A percentile compares a stretch with the other conserved stretches of the same genome.
Conservation (phyloP, 2,797 vertebrate species). For the Sarcophilus harrisii region DNA sequence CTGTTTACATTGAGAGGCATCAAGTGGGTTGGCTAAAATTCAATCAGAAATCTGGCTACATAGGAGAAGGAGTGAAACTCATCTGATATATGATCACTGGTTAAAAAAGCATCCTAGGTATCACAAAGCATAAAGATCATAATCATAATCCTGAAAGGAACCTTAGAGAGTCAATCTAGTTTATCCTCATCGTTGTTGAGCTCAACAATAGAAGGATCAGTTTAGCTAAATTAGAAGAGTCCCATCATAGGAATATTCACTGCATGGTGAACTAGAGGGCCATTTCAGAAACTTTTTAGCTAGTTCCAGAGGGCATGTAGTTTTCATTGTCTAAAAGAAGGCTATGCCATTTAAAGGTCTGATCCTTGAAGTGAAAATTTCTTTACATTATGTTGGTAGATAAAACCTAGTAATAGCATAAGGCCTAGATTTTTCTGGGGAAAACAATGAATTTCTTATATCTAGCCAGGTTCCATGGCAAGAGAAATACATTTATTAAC, state of each 20-base stretch:
- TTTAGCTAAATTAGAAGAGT: background rate
- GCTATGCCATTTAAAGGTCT: background rate
- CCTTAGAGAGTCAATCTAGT: background rate
- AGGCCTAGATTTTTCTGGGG: background rate
- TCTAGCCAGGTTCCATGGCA: background rate
- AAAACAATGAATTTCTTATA: background rate
- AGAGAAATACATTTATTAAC: background rate
- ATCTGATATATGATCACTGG: background rate
- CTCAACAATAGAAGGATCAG: background rate
- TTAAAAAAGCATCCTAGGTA: background rate
- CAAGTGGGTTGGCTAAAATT: background rate
- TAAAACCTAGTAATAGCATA: background rate
- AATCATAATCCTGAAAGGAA: background rate
- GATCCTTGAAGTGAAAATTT: background rate
- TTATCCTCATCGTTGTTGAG: background rate
- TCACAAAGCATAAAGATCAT: background rate
- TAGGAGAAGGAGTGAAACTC: background rate
- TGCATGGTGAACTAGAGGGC: background rate
- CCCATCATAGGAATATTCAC: background rate
- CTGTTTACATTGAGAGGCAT: background rate
- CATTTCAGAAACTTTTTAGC: background rate
- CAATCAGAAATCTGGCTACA: background rate
- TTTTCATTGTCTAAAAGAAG: background rate
- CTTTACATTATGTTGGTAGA: background rate
- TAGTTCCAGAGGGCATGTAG: background rate